Conservation (phyloP, 2,797 vertebrate species). For the Sebastiscus tertius region DNA sequence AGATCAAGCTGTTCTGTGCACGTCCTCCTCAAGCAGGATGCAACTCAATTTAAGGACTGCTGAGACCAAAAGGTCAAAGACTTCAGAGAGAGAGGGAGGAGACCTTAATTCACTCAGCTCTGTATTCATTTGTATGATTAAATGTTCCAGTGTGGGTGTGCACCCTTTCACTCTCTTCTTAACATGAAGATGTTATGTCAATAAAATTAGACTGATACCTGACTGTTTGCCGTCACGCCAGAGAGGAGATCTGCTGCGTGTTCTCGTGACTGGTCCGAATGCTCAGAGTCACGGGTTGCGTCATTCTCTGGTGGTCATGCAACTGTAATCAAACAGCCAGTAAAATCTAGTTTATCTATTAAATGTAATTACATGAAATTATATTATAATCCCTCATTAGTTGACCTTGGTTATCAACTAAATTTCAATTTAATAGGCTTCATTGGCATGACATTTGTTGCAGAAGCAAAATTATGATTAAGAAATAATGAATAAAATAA, state of each 20-base stretch:
- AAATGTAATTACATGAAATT: not conserved
- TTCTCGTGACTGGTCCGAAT: not conserved
- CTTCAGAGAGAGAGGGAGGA: not conserved
- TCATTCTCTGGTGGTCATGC: not conserved
- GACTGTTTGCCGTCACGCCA: constrained; percentile 1
- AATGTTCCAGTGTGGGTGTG: constrained; percentile 2
- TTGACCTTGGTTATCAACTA: not conserved
- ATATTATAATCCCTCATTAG: not conserved
- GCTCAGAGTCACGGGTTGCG: not conserved
- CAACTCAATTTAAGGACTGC: constrained; percentile 1
- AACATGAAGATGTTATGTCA: constrained; percentile 15
- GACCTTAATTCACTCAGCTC: constrained; percentile 17
- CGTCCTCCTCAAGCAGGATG: not conserved
- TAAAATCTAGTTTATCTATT: not conserved
- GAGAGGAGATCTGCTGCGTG: not conserved
- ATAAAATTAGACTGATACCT: not conserved
- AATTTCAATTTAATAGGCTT: too few relatives aligned
- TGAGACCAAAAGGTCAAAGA: not conserved
- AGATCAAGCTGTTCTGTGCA: constrained; percentile 3
- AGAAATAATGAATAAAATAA: too few relatives aligned
- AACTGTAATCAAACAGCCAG: not conserved
- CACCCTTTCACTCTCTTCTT: not conserved
- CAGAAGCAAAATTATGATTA: too few relatives aligned
- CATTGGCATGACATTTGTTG: too few relatives aligned
- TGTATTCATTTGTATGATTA: constrained; percentile 17